These are phyloP conservation scores for Telmatochromis brichardi DNA, from an alignment of 2,113 vertebrate genomes.

Conservation along the genomic window DNA sequence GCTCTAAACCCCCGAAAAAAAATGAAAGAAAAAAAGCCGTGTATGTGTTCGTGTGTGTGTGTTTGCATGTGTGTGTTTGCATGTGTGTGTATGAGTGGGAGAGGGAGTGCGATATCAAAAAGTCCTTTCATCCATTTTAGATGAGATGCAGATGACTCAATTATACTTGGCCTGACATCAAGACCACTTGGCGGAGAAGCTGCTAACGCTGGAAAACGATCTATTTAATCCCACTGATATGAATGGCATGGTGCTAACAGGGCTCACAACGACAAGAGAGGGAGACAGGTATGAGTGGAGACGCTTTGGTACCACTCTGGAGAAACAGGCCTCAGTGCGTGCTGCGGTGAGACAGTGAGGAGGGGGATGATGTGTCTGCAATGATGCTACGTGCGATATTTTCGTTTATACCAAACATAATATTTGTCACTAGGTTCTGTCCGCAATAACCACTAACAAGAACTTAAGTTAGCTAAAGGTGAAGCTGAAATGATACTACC, in stretches of 20 bases:
- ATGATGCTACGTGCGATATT: neutral
- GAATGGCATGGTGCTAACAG: slow-evolving; percentile 42
- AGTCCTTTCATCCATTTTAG: slow-evolving; percentile 69
- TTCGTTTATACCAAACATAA: rapidly evolving
- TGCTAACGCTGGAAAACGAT: slow-evolving; percentile 57
- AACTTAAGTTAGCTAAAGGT: neutral
- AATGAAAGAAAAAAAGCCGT: neutral
- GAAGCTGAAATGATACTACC: neutral
- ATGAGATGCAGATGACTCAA: slow-evolving; percentile 73
- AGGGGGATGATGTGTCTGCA: neutral
- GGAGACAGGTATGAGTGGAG: slow-evolving; percentile 34
- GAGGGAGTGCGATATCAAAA: slow-evolving; percentile 22
- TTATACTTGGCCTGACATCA: slow-evolving; percentile 64
- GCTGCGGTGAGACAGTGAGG: neutral
- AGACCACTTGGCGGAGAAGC: slow-evolving; percentile 57
- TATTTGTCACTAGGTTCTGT: neutral
- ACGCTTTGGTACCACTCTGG: slow-evolving; percentile 34
- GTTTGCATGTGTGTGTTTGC: neutral
- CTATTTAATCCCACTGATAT: slow-evolving; percentile 60
- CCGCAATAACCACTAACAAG: neutral
- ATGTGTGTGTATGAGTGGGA: neutral
- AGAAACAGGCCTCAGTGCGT: slow-evolving; percentile 20
- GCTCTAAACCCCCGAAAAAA: neutral
- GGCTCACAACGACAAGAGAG: slow-evolving; percentile 12
- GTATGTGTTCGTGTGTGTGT: neutral